Percentiles rank a stretch among this genome's conserved stretches.
These are phyloP conservation scores for Cathartes aura DNA, from an alignment of 2,113 vertebrate species.

Conservation along the genomic window DNA sequence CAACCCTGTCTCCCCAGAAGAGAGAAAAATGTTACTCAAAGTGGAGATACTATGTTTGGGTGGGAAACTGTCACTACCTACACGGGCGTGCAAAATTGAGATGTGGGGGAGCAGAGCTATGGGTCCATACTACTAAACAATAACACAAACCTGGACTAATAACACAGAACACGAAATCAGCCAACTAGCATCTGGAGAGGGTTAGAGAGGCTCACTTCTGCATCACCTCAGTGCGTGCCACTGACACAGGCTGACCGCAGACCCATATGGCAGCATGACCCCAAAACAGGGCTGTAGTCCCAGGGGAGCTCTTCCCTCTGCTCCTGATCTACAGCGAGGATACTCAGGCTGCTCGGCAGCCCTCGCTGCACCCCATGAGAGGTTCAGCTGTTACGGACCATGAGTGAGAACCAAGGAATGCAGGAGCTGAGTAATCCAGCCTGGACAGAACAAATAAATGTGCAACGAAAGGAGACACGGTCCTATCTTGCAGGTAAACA, in stretches of 20 bases:
- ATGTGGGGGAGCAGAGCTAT: background rate
- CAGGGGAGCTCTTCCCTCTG: background rate
- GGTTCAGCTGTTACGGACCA: background rate
- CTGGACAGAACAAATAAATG: background rate
- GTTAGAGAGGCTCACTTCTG: background rate
- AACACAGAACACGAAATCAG: background rate
- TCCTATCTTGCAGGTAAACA: background rate
- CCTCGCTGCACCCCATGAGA: background rate
- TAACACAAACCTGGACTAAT: background rate
- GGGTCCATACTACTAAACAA: background rate
- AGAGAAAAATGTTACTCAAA: background rate
- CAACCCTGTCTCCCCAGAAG: background rate
- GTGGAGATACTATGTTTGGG: background rate
- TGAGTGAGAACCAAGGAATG: rapidly evolving
- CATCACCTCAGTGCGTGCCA: rapidly evolving
- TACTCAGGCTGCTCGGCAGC: background rate
- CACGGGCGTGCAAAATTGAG: background rate
- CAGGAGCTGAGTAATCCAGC: background rate
- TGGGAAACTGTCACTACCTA: background rate
- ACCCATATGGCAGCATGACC: background rate
- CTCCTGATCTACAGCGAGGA: background rate
- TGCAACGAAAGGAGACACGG: rapidly evolving
- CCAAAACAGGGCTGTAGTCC: background rate
- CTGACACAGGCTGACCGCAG: background rate
- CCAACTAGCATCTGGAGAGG: rapidly evolving